Conservation (phyloP, 2,888 invertebrate genomes). For the Ephialtes manifestator region DNA sequence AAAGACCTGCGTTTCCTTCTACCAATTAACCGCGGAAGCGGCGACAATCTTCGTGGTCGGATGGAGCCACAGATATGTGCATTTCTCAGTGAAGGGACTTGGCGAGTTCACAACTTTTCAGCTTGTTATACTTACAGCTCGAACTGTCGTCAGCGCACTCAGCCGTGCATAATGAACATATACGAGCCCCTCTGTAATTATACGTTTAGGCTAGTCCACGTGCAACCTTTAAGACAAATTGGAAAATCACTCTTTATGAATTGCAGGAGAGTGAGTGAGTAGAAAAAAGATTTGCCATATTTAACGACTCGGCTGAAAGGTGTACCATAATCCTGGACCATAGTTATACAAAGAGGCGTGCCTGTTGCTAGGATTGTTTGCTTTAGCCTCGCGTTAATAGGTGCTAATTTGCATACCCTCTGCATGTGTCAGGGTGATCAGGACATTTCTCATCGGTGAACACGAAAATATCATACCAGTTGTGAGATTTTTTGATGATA, state of each 20-base stretch:
- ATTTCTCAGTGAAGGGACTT: background rate
- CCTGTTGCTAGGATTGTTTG: conserved; percentile 56
- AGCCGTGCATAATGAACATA: conserved; percentile 18
- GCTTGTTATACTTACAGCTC: background rate
- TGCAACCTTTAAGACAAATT: conserved; percentile 55
- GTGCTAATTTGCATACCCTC: conserved; percentile 57
- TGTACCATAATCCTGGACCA: conserved; percentile 16
- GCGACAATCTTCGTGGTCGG: background rate
- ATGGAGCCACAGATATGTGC: background rate
- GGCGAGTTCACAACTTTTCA: background rate
- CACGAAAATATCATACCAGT: background rate
- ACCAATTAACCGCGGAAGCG: background rate
- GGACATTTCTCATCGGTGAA: conserved; percentile 41
- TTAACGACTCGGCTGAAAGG: conserved; percentile 38
- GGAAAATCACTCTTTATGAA: conserved; percentile 41
- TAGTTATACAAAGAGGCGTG: conserved; percentile 48
- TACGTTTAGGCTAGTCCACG: conserved; percentile 43
- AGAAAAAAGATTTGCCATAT: conserved; percentile 18
- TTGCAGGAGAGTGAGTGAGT: conserved; percentile 13
- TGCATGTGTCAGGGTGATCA: conserved; percentile 55
- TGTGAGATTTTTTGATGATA: conserved; percentile 52
- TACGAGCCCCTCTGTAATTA: conserved; percentile 43
- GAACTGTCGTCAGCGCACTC: conserved; percentile 1
- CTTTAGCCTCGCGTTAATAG: conserved; percentile 65
- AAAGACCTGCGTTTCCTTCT: background rate